Conservation (phyloP, 2,113 vertebrate genomes). For the Alethe diademata region DNA sequence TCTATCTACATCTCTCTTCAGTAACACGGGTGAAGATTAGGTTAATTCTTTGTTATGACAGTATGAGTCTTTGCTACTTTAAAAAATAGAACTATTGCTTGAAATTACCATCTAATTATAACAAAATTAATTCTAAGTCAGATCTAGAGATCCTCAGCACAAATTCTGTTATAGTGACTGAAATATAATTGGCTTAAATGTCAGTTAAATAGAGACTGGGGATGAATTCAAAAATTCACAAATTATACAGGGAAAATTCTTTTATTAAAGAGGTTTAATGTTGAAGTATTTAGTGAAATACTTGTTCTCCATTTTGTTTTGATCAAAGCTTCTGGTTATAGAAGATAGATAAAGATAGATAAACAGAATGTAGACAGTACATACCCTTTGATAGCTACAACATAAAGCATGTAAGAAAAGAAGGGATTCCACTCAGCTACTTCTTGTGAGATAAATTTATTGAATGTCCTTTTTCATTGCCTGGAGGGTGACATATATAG, state of each 20-base stretch:
- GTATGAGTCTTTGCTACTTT: not conserved
- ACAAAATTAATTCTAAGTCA: not conserved
- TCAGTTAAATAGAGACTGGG: not conserved
- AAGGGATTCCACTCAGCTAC: not conserved
- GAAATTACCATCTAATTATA: not conserved
- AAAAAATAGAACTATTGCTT: not conserved
- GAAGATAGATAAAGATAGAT: not conserved
- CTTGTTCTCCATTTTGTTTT: not conserved
- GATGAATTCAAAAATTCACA: not conserved
- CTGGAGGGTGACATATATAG: not conserved
- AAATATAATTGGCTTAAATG: not conserved
- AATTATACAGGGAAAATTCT: not conserved
- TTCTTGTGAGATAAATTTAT: not conserved
- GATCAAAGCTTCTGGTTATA: not conserved
- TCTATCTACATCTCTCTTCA: not conserved
- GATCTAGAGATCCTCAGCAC: not conserved
- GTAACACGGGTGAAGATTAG: not conserved
- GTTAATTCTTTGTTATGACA: not conserved
- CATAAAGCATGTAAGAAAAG: not conserved
- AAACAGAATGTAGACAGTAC: not conserved
- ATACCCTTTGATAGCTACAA: not conserved
- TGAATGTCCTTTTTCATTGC: not conserved
- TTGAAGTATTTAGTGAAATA: not conserved
- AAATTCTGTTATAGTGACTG: not conserved
- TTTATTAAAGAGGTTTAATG: not conserved